These are phyloP conservation scores for Mandrillus leucophaeus DNA, from an alignment of 2,113 vertebrate genomes.

Conservation along the genomic window DNA sequence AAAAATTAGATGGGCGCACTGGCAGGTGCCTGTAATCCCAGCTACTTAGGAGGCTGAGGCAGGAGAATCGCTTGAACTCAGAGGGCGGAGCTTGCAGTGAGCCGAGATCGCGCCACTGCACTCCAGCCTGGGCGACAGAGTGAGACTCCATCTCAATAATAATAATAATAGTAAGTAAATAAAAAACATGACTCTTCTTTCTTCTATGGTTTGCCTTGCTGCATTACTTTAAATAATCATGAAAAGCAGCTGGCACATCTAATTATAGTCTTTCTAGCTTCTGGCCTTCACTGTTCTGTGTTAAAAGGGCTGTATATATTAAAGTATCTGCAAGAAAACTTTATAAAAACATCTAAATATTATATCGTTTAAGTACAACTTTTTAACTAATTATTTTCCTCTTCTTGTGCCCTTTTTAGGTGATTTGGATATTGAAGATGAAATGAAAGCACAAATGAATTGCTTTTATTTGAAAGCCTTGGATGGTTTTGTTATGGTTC, in stretches of 20 bases:
- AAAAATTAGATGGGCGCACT: no score
- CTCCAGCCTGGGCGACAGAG: no score
- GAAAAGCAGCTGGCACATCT: neutral
- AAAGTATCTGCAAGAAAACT: constrained; percentile 11
- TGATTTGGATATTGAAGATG: constrained; percentile 87
- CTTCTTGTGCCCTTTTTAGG: constrained; percentile 77
- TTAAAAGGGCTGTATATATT: neutral
- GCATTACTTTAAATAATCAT: constrained; percentile 42
- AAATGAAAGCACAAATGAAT: constrained; percentile 93
- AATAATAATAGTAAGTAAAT: no score
- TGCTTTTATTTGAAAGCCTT: constrained; percentile 96
- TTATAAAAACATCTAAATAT: neutral
- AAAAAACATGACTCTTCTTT: neutral
- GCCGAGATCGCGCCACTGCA: no score
- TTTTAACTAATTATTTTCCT: neutral
- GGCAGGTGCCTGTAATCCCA: no score
- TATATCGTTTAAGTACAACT: neutral
- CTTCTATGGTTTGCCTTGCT: neutral
- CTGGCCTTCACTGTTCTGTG: neutral
- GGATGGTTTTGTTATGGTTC: constrained; percentile 98
- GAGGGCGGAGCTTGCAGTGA: no score
- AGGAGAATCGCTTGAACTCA: no score
- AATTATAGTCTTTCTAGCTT: constrained; percentile 33
- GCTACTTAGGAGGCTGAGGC: no score
- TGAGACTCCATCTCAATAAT: no score